Base-by-base conservation (phyloP, 2,797 vertebrate genomes). In the Hipposideros larvatus region DNA sequence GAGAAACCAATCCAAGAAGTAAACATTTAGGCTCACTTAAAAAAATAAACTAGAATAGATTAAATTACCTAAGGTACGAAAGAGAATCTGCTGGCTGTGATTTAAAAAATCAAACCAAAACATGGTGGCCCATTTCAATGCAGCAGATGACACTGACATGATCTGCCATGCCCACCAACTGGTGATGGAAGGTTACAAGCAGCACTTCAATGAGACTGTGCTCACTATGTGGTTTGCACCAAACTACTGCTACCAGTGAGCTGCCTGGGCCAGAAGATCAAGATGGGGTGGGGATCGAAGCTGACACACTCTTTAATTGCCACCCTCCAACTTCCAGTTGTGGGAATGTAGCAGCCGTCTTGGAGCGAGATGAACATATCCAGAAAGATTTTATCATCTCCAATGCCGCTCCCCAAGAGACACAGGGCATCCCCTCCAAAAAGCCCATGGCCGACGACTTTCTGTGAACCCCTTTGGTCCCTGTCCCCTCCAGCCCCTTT, bases 361-460 rank as follows among this genome's bases (percentile, higher is more conserved):
- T 99, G 98, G 99, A 99, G 98, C 98, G 99, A 97, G 99, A 99
- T 2, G 99, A 99, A 93, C 99, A 99, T 98, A 99, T 99, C 98
- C 99, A 99, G 98, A 99, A 99, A 96, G 99, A 99, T 85, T 99
- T 99, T 98, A 99, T 99, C 98, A 99, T 99, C 96, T 99, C 99
- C 7, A 99, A 99, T 98, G 99, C 99, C 1, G 99, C 99, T 0
- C 99, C 99, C 4, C 99, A 99, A 97, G 99, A 99, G 98, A 99
- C 99, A 46, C 98, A 99, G 96, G 99, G 99, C 53, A 99, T 99
- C 98, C 99, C 99, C 95, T 99, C 99, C 97, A 99, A 99, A 98
- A 99, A 99, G 97, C 99, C 99, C 0, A 99, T 99, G 96, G 99
- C 99, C 0, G 99, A 99, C 96, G 99, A 99, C 97, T 99, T 99